Conservation (phyloP, 2,888 invertebrate genomes). For the Neria commutata region DNA sequence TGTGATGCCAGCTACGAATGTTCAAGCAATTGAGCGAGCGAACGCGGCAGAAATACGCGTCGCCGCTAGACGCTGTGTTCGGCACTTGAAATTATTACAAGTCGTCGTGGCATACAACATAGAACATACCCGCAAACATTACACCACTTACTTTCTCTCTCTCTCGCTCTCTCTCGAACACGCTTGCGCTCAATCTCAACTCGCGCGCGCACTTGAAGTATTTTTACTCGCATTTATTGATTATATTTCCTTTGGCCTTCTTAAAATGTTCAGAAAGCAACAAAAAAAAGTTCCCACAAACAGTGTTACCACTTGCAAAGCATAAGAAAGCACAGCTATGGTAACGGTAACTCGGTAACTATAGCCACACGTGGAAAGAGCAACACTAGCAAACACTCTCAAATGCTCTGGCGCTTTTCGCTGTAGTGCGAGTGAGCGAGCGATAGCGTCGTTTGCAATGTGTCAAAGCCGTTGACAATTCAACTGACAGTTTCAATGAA, state of each 20-base stretch:
- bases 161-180: background rate
- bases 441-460: too few relatives aligned
- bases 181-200: background rate
- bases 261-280: background rate
- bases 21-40: constrained; percentile 22
- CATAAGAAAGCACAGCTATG: too few relatives aligned
- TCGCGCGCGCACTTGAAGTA: too few relatives aligned
- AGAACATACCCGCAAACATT: background rate
- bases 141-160: background rate
- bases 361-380: too few relatives aligned
- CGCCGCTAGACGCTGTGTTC: background rate
- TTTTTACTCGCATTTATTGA: constrained; percentile 11
- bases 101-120: constrained; percentile 26
- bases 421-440: too few relatives aligned
- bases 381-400: too few relatives aligned
- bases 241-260: constrained; percentile 15
- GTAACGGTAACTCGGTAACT: too few relatives aligned
- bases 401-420: too few relatives aligned
- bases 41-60: constrained; percentile 18
- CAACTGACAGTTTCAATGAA: too few relatives aligned
- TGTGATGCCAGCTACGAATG: constrained; percentile 8
- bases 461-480: too few relatives aligned
- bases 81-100: constrained; percentile 30
- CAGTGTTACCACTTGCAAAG: constrained; percentile 1
- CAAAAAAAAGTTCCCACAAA: too few relatives aligned